Evolutionary conservation across 2,888 invertebrate species (phyloP).

Genomic region (Emmelina monodactyla): DNA sequence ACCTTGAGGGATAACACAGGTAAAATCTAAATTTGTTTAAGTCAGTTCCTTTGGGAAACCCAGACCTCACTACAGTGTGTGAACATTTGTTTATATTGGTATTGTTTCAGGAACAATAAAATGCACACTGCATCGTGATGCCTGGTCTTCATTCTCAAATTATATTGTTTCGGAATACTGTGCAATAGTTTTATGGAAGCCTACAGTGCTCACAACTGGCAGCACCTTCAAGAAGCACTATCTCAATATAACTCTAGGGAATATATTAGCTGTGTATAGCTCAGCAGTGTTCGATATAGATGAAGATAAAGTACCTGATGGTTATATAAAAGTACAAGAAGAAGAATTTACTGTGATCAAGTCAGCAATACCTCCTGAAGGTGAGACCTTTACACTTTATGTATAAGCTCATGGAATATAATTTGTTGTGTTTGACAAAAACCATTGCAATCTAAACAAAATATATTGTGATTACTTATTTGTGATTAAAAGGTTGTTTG

Average conservation of each 20-base stretch:
- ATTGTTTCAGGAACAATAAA: slow-evolving; percentile 44
- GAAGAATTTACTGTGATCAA: slow-evolving; percentile 43
- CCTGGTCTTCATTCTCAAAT: slow-evolving; percentile 48
- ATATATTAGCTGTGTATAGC: slow-evolving; percentile 48
- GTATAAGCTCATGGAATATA: too few species aligned
- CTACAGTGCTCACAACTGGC: slow-evolving; percentile 54
- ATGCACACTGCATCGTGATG: slow-evolving; percentile 55
- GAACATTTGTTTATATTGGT: slow-evolving; percentile 2
- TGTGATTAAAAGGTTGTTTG: too few species aligned
- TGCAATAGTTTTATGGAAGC: slow-evolving; percentile 42
- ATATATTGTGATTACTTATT: too few species aligned
- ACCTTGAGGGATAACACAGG: slow-evolving; percentile 46
- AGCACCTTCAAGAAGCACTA: slow-evolving; percentile 53
- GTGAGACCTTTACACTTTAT: slow-evolving; percentile 22
- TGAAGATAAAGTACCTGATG: slow-evolving; percentile 30
- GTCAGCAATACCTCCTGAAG: slow-evolving; percentile 25
- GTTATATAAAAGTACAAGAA: slow-evolving; percentile 30
- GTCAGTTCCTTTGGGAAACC: background rate
- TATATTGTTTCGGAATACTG: slow-evolving; percentile 48
- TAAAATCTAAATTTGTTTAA: slow-evolving; percentile 12
- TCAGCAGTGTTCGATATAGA: slow-evolving; percentile 30
- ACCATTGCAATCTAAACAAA: too few species aligned
- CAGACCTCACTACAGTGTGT: too few species aligned
- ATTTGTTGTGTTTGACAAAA: too few species aligned
- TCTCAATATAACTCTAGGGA: slow-evolving; percentile 49